Base-by-base conservation (phyloP, 1,140 invertebrate genomes). In the Drosophila grimshawi region DNA sequence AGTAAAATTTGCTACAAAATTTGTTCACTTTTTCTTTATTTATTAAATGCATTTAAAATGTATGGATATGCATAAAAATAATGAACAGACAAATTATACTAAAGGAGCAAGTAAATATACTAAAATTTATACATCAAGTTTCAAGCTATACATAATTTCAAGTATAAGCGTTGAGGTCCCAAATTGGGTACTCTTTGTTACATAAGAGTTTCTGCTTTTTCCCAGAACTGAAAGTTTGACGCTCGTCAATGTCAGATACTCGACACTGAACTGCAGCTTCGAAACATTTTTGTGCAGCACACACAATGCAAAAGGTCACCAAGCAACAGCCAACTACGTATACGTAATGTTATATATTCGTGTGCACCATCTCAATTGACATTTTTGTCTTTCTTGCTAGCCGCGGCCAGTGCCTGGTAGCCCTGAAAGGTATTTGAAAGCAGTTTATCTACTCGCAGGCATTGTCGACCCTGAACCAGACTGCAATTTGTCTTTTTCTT, bases 11-110 rank as follows among this genome's bases (percentile, higher is more conserved):
- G 69, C 52, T 49, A 65, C 43, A 70, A 45, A 56, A 49, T n/a
- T 41, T 59, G 32, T 60, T 32, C 10, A 46, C 56, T 55, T 63
- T 33, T 60, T 55, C 48, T 52, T 66, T 35, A 27, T 45, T 68
- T 66, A 59, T 59, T 35, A 60, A 64, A 68, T 73, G 59, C 64
- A 68, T 68, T 19, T 59, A 75, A 74, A 63, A 49, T 45, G 45
- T 33, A 37, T 81, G 57, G 77, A 81, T 81, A 69, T 77, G 63
- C 64, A 74, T 78, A 45, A 8, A 65, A 77, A 49, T 67, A 33
- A n/a, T 56, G 19, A 49, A 29, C 19, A 65, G 46, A 59, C 46
- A 19, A 0, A 19, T 19, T 19, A 19, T 19, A 19, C 19, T 19
- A 19, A 19, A 19, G 0, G 19, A 19, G 19, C 19, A 19, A 19